phyloP scores from a whole-genome alignment of 2,888 invertebrate genomes.

The Polylopha cassiicola region DNA sequence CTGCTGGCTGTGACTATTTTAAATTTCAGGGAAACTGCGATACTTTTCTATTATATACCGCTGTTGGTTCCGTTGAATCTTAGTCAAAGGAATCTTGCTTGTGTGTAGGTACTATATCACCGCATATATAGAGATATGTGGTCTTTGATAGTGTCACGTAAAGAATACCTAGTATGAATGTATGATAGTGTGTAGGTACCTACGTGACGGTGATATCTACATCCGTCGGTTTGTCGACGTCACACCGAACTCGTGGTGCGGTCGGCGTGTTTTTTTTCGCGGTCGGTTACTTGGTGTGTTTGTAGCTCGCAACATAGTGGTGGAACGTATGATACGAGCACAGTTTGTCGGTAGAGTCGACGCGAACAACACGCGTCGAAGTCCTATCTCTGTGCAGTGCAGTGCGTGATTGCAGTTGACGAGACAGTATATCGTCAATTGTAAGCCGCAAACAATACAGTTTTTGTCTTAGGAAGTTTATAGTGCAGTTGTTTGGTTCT shows the following conservation, averaged over 20 bases:
- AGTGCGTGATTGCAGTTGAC: constrained; percentile 35
- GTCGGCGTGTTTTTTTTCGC: constrained; percentile 25
- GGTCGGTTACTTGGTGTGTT: constrained; percentile 35
- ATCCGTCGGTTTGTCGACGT: constrained; percentile 40
- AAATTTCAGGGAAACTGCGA: too few species aligned
- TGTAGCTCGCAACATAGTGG: constrained; percentile 19
- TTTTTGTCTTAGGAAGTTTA: constrained; percentile 31
- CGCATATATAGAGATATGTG: constrained; percentile 7
- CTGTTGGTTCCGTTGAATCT: too few species aligned
- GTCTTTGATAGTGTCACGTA: constrained; percentile 7
- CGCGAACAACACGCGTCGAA: constrained; percentile 45
- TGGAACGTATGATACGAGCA: too few species aligned
- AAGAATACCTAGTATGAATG: not conserved
- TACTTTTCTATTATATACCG: too few species aligned
- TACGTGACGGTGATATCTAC: constrained; percentile 29
- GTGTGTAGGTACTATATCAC: too few species aligned
- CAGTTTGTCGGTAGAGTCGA: constrained; percentile 55
- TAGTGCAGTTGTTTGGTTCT: constrained; percentile 17
- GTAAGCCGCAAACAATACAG: constrained; percentile 19
- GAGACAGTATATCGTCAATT: constrained; percentile 21
- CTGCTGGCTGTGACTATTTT: too few species aligned
- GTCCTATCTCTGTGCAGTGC: constrained; percentile 37
- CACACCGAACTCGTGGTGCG: constrained; percentile 46
- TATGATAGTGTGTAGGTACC: not conserved
- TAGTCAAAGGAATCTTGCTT: too few species aligned